phyloP scores from a whole-genome alignment of 2,113 vertebrate species.

The Motacilla tschutschensis region DNA sequence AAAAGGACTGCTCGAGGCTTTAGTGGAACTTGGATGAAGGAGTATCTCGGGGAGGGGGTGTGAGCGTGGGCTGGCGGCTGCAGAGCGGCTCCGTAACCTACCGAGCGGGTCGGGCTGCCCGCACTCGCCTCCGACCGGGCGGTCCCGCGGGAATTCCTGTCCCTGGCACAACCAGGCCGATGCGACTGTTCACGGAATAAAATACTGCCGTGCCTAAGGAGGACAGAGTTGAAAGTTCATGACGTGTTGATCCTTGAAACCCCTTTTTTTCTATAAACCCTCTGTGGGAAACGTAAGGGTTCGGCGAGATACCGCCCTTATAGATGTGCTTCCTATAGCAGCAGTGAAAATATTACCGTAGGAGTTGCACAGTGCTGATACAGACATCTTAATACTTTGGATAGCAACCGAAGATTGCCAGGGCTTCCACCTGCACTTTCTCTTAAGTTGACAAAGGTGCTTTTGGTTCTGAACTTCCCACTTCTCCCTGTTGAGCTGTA shows the following conservation, averaged over 20 bases:
- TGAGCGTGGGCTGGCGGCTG: not conserved
- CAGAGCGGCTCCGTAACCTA: fast-evolving
- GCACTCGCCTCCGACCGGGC: not conserved
- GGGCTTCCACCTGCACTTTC: not conserved
- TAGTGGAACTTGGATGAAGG: not conserved
- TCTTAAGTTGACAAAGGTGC: not conserved
- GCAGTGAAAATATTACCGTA: not conserved
- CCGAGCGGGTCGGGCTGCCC: not conserved
- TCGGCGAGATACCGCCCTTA: fast-evolving
- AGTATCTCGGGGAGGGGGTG: fast-evolving
- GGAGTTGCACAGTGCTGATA: not conserved
- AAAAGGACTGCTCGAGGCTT: not conserved
- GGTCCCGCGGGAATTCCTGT: not conserved
- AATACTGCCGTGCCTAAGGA: fast-evolving
- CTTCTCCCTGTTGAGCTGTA: not conserved
- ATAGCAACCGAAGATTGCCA: too few species aligned
- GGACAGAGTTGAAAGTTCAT: not conserved
- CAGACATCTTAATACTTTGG: not conserved
- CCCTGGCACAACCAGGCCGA: not conserved
- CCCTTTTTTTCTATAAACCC: fast-evolving
- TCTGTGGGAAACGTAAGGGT: fast-evolving
- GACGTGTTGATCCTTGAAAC: not conserved
- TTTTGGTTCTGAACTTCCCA: not conserved
- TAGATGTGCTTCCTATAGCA: fast-evolving
- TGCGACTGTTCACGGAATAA: fast-evolving